phyloP scores from a whole-genome alignment of 1,140 invertebrate genomes.

The fruit fly (Drosophila melanogaster) region DNA sequence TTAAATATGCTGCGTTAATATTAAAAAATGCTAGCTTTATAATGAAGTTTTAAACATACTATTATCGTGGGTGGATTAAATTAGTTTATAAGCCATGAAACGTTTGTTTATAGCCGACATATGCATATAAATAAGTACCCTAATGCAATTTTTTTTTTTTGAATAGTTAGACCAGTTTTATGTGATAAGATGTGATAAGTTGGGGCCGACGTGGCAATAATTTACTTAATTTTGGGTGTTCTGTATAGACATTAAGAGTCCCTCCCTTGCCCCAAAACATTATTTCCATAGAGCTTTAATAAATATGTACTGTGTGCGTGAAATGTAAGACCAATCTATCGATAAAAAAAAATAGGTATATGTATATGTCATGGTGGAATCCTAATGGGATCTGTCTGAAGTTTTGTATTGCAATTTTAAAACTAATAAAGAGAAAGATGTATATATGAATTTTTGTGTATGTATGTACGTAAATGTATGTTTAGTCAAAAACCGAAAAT shows the following conservation, averaged over 20 bases:
- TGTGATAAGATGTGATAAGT: conserved; percentile 71
- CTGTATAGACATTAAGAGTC: conserved; percentile 32
- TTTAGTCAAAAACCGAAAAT: too few species aligned
- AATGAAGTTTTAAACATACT: neutral
- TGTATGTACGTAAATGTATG: neutral
- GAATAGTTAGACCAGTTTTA: conserved; percentile 33
- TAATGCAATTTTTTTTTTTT: conserved; percentile 17
- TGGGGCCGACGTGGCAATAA: conserved; percentile 7
- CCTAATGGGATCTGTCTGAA: conserved; percentile 9
- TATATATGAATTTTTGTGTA: conserved; percentile 1
- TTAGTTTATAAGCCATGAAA: neutral
- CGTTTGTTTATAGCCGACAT: neutral
- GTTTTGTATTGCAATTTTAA: conserved; percentile 14
- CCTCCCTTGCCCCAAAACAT: conserved; percentile 1
- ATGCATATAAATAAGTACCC: neutral
- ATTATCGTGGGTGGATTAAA: neutral
- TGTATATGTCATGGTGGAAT: conserved; percentile 1
- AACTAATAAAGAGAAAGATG: conserved; percentile 34
- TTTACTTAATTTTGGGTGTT: conserved; percentile 40
- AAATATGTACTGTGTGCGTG: conserved; percentile 4
- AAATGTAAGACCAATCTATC: conserved; percentile 12
- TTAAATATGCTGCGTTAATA: too few species aligned
- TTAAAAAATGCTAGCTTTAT: too few species aligned
- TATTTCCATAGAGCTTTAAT: conserved; percentile 27
- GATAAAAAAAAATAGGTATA: neutral